Evolutionary conservation across 2,113 vertebrate species (phyloP).

Genomic region (Chroicocephalus ridibundus): DNA sequence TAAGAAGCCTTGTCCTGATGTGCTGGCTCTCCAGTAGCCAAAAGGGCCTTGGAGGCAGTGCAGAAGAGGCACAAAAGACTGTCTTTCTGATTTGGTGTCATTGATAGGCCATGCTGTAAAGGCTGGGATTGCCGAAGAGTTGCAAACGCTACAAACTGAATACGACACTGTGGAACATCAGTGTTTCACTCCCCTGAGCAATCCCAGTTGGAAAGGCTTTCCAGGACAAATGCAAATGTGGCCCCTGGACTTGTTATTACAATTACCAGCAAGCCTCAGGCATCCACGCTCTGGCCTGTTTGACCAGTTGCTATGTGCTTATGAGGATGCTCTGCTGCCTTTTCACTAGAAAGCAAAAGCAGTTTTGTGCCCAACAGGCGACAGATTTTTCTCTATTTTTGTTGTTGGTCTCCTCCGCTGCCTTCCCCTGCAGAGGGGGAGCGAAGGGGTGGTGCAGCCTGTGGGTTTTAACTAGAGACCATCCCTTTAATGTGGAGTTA

Average conservation of each 20-base stretch:
- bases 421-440: background rate
- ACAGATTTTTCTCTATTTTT: background rate
- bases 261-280: background rate
- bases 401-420: background rate
- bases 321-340: background rate
- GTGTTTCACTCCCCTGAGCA: background rate
- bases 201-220: background rate
- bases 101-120: background rate
- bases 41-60: background rate
- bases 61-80: background rate
- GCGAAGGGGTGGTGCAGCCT: background rate
- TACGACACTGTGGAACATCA: fast-evolving
- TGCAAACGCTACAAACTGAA: background rate
- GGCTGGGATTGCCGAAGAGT: background rate
- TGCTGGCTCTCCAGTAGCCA: background rate
- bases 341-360: constrained; percentile 32
- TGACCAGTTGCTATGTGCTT: background rate
- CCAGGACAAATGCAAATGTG: background rate
- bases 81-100: background rate
- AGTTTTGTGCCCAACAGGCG: background rate
- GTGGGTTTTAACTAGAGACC: constrained; percentile 6
- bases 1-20: background rate
- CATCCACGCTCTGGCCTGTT: background rate
- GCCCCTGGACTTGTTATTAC: background rate
- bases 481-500: constrained; percentile 31